phyloP scores from a whole-genome alignment of 35 echinoderm and acorn worm species.

The Ophiothrix spiculata region DNA sequence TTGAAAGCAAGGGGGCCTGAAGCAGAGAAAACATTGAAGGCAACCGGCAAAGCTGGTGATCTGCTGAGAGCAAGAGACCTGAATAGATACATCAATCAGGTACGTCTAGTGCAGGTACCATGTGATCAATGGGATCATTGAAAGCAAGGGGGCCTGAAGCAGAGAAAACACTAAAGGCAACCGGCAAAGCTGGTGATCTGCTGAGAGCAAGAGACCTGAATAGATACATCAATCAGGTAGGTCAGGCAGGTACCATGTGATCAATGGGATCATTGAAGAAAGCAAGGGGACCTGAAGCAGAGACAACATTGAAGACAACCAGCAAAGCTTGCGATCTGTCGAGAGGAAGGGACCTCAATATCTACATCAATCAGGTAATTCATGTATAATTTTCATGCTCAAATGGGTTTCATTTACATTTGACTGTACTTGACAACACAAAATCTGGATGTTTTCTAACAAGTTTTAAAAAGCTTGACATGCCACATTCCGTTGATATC shows the following conservation, averaged over 20 bases:
- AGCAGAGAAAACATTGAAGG: slow-evolving; percentile 36
- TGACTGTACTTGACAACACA: too few species aligned
- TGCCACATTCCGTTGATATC: too few species aligned
- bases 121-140: slow-evolving; percentile 68
- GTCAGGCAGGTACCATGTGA: slow-evolving; percentile 61
- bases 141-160: slow-evolving; percentile 45
- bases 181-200: slow-evolving; percentile 65
- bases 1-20: slow-evolving; percentile 53
- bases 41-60: slow-evolving; percentile 58
- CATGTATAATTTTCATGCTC: too few species aligned
- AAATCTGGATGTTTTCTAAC: too few species aligned
- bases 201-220: slow-evolving; percentile 77
- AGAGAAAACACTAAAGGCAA: slow-evolving; percentile 40
- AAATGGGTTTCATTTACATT: too few species aligned
- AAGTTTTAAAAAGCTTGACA: too few species aligned
- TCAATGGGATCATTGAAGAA: slow-evolving; percentile 72
- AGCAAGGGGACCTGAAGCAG: slow-evolving; percentile 37
- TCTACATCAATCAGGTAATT: slow-evolving; percentile 93
- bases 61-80: slow-evolving; percentile 73
- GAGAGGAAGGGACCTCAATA: slow-evolving; percentile 71
- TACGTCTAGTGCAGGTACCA: slow-evolving; percentile 63
- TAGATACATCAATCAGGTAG: slow-evolving; percentile 95
- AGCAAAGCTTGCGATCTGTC: slow-evolving; percentile 66
- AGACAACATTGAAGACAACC: slow-evolving; percentile 37
- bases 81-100: slow-evolving; percentile 95